Evolutionary conservation across 2,797 vertebrate genomes (phyloP).

Genomic region (Phoxinus dragarum): DNA sequence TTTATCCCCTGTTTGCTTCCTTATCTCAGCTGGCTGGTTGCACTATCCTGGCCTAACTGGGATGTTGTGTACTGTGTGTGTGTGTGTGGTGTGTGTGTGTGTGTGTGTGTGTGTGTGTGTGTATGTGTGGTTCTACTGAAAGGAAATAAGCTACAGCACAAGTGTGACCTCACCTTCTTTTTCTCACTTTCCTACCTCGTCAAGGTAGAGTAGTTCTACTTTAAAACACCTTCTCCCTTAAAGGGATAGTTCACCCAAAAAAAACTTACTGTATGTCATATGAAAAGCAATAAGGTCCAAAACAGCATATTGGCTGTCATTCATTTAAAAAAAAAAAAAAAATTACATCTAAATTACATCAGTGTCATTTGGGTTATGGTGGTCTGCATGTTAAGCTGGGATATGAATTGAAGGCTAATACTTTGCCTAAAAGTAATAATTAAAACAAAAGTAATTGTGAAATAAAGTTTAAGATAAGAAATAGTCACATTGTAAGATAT

Average conservation of each 20-base stretch:
- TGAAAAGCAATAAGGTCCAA: not conserved
- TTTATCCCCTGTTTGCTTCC: constrained; percentile 91
- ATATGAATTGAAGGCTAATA: not conserved
- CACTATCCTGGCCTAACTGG: constrained; percentile 55
- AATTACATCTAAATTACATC: not conserved
- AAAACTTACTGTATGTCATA: not conserved
- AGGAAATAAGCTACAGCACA: constrained; percentile 42
- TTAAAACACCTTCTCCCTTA: constrained; percentile 22
- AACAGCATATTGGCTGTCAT: not conserved
- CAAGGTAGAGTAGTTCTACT: constrained; percentile 23
- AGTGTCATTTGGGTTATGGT: not conserved
- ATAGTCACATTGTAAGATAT: not conserved
- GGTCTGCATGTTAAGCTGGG: not conserved
- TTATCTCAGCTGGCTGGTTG: constrained; percentile 85
- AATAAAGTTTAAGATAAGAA: not conserved
- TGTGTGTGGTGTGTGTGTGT: constrained; percentile 14
- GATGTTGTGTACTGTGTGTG: constrained; percentile 43
- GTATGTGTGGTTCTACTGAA: constrained; percentile 45
- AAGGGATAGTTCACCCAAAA: not conserved
- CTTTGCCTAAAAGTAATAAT: not conserved
- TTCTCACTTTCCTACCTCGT: constrained; percentile 38
- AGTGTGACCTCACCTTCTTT: constrained; percentile 45
- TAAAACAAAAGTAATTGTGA: not conserved
- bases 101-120: constrained; percentile 37
- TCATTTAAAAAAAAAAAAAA: no score